Conservation (phyloP, 2,113 vertebrate genomes). For the Pseudopipra pipra region DNA sequence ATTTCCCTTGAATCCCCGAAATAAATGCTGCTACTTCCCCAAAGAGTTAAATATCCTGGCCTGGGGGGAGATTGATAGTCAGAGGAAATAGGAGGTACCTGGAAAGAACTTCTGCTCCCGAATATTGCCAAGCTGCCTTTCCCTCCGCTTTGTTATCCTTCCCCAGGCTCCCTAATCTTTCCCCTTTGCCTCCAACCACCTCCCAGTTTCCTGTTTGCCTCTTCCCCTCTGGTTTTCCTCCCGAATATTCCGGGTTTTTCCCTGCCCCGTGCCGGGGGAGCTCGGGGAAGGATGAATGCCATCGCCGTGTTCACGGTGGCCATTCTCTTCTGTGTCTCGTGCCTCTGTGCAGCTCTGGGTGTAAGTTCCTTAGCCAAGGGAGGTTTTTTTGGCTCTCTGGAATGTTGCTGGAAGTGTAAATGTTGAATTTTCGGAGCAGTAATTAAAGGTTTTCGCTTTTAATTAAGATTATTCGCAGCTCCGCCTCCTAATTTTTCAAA, state of each 20-base stretch:
- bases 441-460: not conserved
- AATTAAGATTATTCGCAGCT: not conserved
- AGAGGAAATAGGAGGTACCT: constrained; percentile 64
- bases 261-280: not conserved
- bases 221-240: constrained; percentile 17
- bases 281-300: constrained; percentile 35
- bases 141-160: constrained; percentile 27
- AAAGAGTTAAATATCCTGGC: constrained; percentile 37
- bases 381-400: not conserved
- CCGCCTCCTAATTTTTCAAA: not conserved
- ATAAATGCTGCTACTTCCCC: not conserved
- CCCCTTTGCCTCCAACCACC: constrained; percentile 8
- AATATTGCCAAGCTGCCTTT: not conserved
- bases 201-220: constrained; percentile 19
- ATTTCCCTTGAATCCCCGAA: not conserved
- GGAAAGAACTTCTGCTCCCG: constrained; percentile 10
- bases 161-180: constrained; percentile 15
- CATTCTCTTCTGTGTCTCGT: constrained; percentile 44
- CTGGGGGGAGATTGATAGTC: not conserved
- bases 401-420: not conserved
- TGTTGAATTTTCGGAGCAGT: not conserved
- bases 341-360: constrained; percentile 48
- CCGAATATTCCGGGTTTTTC: not conserved
- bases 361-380: not conserved
- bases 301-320: constrained; percentile 11